Percentiles rank a stretch among this genome's conserved stretches.
phyloP scores from a whole-genome alignment of 2,113 vertebrate genomes.

The Chloroceryle aenea region DNA sequence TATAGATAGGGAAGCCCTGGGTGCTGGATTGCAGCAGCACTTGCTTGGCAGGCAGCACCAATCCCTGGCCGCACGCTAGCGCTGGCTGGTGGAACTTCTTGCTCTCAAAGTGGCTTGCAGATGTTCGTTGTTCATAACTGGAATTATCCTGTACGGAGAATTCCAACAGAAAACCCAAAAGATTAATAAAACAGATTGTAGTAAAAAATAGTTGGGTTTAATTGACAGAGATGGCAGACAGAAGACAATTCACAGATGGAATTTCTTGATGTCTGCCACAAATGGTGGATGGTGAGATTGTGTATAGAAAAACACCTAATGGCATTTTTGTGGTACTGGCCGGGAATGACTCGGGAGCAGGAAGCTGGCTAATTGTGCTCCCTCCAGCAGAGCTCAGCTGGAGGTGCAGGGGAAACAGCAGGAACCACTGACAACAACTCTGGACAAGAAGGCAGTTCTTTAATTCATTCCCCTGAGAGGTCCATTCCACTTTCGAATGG shows the following conservation, averaged over 20 bases:
- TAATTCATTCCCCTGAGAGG: neutral
- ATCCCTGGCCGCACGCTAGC: neutral
- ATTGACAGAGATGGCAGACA: neutral
- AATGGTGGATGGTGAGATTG: neutral
- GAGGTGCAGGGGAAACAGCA: neutral
- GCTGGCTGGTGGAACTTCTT: slow-evolving; percentile 72
- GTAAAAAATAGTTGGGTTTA: neutral
- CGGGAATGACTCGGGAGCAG: neutral
- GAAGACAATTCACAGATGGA: neutral
- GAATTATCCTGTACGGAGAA: slow-evolving; percentile 68
- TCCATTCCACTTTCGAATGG: neutral
- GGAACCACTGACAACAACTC: neutral
- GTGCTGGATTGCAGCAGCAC: neutral
- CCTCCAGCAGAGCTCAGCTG: neutral
- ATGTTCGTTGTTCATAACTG: slow-evolving; percentile 53
- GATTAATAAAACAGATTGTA: neutral
- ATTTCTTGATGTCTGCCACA: neutral
- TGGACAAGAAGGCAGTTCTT: neutral
- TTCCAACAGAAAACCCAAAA: neutral
- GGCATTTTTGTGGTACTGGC: neutral
- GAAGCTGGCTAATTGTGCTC: neutral
- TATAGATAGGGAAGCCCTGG: accelerated
- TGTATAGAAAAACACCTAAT: neutral
- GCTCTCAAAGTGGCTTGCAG: slow-evolving; percentile 69
- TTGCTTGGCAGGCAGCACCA: slow-evolving; percentile 76